Conservation (phyloP, 53 echinoderm and acorn worm genomes). For the Antedon mediterranea region DNA sequence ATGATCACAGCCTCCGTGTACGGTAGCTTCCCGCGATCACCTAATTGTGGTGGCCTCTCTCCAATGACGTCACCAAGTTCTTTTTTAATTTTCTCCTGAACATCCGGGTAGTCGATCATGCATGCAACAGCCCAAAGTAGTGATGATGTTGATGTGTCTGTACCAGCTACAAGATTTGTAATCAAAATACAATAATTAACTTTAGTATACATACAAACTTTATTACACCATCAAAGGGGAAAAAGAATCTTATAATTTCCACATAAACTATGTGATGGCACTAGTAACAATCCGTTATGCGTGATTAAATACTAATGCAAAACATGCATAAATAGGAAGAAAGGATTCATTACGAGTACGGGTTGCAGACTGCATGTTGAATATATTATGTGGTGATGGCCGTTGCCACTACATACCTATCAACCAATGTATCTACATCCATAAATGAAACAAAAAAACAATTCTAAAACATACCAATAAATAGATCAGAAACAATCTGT, state of each 20-base stretch:
- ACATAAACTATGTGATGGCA: no score
- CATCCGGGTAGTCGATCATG: background rate
- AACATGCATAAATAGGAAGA: no score
- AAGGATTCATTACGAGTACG: no score
- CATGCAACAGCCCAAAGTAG: background rate
- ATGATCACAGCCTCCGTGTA: background rate
- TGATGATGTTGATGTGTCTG: background rate
- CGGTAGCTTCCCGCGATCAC: background rate
- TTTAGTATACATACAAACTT: background rate
- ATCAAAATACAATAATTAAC: background rate
- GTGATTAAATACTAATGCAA: no score
- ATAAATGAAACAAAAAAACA: no score
- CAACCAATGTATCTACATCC: no score
- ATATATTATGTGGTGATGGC: no score
- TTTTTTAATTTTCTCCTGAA: background rate
- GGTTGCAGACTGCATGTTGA: no score
- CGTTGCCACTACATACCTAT: no score
- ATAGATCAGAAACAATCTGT: background rate
- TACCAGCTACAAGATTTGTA: background rate
- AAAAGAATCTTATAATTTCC: no score
- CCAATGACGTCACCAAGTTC: background rate
- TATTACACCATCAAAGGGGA: background rate
- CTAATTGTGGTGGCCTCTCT: background rate
- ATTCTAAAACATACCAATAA: background rate
- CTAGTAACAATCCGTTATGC: no score